Conservation (phyloP, 2,797 vertebrate species). For the Pangasius sanitwongsei region DNA sequence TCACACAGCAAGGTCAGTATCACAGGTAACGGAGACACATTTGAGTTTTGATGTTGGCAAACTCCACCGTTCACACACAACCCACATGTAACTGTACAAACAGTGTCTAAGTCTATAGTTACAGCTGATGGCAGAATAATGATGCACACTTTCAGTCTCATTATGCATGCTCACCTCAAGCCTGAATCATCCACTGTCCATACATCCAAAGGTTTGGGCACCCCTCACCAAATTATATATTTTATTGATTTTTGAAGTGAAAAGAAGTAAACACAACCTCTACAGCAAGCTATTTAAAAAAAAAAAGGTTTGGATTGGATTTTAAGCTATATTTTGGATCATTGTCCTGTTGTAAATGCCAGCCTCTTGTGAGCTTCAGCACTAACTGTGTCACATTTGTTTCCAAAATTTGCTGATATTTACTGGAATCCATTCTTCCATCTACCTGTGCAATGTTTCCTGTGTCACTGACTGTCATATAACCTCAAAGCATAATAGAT, state of each 20-base stretch:
- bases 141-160: not conserved
- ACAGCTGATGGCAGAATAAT: not conserved
- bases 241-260: no score
- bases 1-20: not conserved
- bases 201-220: not conserved
- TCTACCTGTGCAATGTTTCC: not conserved
- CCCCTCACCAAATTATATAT: not conserved
- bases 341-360: not conserved
- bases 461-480: not conserved
- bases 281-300: not conserved
- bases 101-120: not conserved
- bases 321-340: not conserved
- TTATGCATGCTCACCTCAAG: not conserved
- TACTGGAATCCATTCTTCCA: conserved; percentile 1
- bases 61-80: not conserved
- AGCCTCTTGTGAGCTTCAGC: not conserved
- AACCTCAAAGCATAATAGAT: not conserved
- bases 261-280: not conserved
- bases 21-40: not conserved
- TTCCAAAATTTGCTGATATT: not conserved
- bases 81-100: not conserved
- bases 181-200: not conserved
- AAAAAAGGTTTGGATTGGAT: not conserved
- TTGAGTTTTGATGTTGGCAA: not conserved
- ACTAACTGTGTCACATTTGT: not conserved